A percentile compares a stretch with the other conserved stretches of the same genome.
Conservation (phyloP, 2,888 invertebrate genomes). For the Xylophagus ater region DNA sequence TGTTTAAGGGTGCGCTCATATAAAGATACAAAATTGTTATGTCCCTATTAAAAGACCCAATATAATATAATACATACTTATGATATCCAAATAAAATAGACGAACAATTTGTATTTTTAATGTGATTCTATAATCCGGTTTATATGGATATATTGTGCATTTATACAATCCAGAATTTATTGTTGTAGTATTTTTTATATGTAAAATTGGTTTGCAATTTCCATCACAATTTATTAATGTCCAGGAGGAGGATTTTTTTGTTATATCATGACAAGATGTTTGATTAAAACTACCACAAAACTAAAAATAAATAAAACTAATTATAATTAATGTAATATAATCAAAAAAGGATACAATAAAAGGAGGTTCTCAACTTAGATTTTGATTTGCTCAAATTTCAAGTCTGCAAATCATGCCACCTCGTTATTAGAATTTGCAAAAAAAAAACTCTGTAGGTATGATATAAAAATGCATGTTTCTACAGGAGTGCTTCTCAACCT, state of each 20-base stretch:
- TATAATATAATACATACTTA: slow-evolving; percentile 24
- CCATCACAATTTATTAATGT: slow-evolving; percentile 29
- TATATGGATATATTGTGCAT: slow-evolving; percentile 32
- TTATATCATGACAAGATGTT: slow-evolving; percentile 24
- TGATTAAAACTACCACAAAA: slow-evolving; percentile 26
- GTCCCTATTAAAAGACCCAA: not conserved
- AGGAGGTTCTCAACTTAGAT: too few relatives aligned
- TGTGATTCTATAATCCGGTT: slow-evolving; percentile 23
- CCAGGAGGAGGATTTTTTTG: slow-evolving; percentile 31
- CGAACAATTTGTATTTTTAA: slow-evolving; percentile 33
- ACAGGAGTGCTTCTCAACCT: too few relatives aligned
- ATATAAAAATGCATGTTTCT: too few relatives aligned
- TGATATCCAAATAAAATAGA: slow-evolving; percentile 34
- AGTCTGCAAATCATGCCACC: too few relatives aligned
- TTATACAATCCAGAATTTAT: slow-evolving; percentile 36
- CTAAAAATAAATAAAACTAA: slow-evolving; percentile 18
- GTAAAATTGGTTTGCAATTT: slow-evolving; percentile 19
- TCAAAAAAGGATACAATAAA: not conserved
- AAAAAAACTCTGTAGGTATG: too few relatives aligned
- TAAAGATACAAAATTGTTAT: too few relatives aligned
- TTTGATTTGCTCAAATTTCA: too few relatives aligned
- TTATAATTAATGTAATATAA: not conserved
- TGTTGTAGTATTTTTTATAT: slow-evolving; percentile 33
- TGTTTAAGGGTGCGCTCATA: too few relatives aligned
- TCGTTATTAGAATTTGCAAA: too few relatives aligned